These are phyloP conservation scores for Hetaerina titia DNA, from an alignment of 2,888 invertebrate genomes.

Conservation along the genomic window DNA sequence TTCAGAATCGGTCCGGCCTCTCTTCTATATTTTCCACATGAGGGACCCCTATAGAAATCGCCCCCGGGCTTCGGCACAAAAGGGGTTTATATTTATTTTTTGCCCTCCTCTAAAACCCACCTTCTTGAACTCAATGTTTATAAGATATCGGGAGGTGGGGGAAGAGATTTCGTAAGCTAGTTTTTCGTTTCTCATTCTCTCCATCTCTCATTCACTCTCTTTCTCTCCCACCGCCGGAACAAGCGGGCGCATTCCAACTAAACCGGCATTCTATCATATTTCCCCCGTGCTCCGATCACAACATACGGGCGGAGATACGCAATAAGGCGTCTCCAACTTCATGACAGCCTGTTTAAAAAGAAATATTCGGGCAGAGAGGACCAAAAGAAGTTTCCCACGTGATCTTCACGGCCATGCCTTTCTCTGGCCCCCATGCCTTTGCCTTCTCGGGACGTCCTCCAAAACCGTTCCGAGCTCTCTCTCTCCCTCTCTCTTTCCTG, in stretches of 20 bases:
- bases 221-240: not conserved
- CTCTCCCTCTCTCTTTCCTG: not conserved
- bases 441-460: not conserved
- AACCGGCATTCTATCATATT: not conserved
- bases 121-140: conserved; percentile 43
- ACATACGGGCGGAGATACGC: conserved; percentile 33
- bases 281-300: not conserved
- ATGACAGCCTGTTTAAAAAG: not conserved
- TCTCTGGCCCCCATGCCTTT: no score
- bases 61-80: conserved; percentile 6
- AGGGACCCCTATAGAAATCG: conserved; percentile 38
- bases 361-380: not conserved
- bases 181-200: not conserved
- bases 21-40: not conserved
- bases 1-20: conserved; percentile 12
- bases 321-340: not conserved
- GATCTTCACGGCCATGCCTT: no score
- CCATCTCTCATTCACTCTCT: not conserved
- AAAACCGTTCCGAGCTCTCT: not conserved
- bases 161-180: conserved; percentile 32
- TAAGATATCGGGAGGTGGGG: not conserved
- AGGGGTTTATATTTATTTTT: not conserved
- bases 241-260: conserved; percentile 22
- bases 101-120: not conserved
- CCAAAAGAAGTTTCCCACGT: no score